Conservation (phyloP, 2,797 vertebrate species). For the Macropus fuliginosus region DNA sequence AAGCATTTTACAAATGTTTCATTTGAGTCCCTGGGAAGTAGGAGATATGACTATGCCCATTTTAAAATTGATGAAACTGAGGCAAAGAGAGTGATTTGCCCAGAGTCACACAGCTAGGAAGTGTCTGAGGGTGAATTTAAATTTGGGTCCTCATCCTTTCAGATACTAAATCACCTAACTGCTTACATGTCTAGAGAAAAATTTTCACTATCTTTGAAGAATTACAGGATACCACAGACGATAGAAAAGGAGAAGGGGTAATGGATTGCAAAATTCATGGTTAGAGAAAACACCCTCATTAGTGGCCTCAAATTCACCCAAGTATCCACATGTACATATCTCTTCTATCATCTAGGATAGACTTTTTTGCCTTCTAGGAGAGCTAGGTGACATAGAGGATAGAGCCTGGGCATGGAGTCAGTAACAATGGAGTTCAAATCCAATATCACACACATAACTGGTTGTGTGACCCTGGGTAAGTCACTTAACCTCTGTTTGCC, state of each 20-base stretch:
- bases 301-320: background rate
- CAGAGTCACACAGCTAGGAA: background rate
- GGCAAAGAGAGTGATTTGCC: background rate
- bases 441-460: background rate
- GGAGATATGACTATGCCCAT: background rate
- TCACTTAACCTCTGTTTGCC: background rate
- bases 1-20: background rate
- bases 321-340: background rate
- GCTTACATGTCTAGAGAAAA: background rate
- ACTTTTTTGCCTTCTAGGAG: background rate
- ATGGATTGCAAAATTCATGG: background rate
- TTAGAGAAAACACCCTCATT: background rate
- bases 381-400: background rate
- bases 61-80: background rate
- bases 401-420: background rate
- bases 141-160: background rate
- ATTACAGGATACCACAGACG: background rate
- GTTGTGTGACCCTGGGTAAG: background rate
- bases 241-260: background rate
- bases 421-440: background rate
- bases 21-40: background rate
- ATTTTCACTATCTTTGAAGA: background rate
- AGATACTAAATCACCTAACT: background rate
- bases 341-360: background rate
- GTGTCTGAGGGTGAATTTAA: background rate